Conservation (phyloP, 2,113 vertebrate species). For the Geococcyx californianus region DNA sequence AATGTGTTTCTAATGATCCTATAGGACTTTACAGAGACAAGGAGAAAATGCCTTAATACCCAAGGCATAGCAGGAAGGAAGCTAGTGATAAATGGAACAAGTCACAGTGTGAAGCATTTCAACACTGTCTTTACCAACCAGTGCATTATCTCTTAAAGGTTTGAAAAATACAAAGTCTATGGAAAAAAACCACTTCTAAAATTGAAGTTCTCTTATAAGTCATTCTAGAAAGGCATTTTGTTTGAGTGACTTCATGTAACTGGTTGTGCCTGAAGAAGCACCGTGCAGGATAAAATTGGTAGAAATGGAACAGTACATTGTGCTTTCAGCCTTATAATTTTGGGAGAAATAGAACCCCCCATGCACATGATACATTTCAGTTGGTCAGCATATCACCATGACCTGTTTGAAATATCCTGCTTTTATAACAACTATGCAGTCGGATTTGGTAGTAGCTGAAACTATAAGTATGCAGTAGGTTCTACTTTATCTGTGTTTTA, state of each 20-base stretch:
- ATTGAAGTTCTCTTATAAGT: background rate
- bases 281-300: background rate
- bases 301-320: background rate
- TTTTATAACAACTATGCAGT: background rate
- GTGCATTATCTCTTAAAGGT: background rate
- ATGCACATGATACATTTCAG: background rate
- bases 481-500: background rate
- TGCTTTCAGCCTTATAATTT: background rate
- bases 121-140: constrained; percentile 5
- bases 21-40: background rate
- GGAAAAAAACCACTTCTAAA: background rate
- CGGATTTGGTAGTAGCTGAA: background rate
- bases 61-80: background rate
- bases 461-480: background rate
- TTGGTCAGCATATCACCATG: background rate
- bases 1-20: background rate
- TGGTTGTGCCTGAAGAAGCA: background rate
- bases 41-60: background rate
- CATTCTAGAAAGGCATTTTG: background rate
- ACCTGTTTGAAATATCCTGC: background rate
- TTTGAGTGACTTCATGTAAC: background rate
- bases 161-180: background rate
- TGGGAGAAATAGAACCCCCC: background rate
- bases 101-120: constrained; percentile 36
- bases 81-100: constrained; percentile 24